phyloP scores from a whole-genome alignment of 37 sponge, comb jelly and placozoan genomes.

The Bolinopsis microptera region DNA sequence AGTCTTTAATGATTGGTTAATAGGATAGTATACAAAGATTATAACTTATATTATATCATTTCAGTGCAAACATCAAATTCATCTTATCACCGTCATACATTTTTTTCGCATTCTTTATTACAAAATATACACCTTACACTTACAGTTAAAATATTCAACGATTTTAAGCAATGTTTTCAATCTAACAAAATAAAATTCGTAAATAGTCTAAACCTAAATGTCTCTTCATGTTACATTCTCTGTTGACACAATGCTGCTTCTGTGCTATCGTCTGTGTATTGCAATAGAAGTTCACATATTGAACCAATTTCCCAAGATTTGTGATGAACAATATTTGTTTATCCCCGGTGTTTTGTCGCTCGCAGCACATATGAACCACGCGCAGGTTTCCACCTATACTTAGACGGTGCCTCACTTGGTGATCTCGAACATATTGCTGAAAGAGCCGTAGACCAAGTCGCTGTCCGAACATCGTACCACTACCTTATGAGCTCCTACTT shows the following conservation, averaged over 20 bases:
- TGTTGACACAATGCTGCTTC: background rate
- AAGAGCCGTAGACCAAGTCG: constrained; percentile 23
- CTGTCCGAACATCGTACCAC: constrained; percentile 46
- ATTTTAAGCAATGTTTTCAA: background rate
- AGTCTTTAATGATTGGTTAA: background rate
- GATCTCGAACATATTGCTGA: constrained; percentile 64
- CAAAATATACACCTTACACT: background rate
- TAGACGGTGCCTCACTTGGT: background rate
- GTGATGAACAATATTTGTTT: background rate
- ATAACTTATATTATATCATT: background rate
- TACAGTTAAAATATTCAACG: background rate
- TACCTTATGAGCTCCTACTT: constrained; percentile 25
- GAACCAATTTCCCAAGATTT: background rate
- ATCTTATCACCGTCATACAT: background rate
- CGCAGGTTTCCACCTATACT: background rate
- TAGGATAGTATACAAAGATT: background rate
- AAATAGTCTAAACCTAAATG: background rate
- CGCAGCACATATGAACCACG: background rate
- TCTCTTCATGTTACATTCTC: background rate
- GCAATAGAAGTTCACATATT: background rate
- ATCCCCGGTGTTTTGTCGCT: background rate
- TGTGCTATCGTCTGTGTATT: background rate
- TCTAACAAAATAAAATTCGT: background rate
- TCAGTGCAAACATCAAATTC: background rate
- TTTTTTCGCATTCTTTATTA: background rate